A percentile compares a stretch with the other conserved stretches of the same genome.
Evolutionary conservation across 2,797 vertebrate species (phyloP).

Genomic region (Pipistrellus pygmaeus): DNA sequence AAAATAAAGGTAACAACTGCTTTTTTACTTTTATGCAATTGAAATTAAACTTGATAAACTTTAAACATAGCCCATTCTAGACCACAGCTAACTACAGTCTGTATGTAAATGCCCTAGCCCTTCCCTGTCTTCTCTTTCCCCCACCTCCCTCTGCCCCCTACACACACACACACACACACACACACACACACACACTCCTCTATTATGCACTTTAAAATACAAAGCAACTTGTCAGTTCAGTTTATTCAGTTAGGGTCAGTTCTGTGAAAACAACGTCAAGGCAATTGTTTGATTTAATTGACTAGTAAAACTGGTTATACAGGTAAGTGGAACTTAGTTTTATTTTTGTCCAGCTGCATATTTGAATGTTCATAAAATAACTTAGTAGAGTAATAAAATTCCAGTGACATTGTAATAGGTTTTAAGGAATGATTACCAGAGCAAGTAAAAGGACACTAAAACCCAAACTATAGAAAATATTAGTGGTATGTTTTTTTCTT

Average conservation of each 20-base stretch:
- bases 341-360: conserved; percentile 68
- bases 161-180: too few relatives aligned
- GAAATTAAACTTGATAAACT: conserved; percentile 20
- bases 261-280: conserved; percentile 78
- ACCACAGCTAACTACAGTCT: not conserved
- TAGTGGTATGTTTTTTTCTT: conserved; percentile 58
- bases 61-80: not conserved
- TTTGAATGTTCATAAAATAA: conserved; percentile 76
- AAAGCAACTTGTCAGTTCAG: conserved; percentile 76
- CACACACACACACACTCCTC: too few relatives aligned
- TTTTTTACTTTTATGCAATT: not conserved
- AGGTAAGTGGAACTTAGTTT: conserved; percentile 67
- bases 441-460: conserved; percentile 55
- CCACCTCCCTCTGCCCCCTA: too few relatives aligned
- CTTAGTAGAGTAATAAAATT: conserved; percentile 73
- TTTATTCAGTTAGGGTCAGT: conserved; percentile 77
- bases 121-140: not conserved
- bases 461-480: conserved; percentile 58
- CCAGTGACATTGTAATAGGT: conserved; percentile 65
- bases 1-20: not conserved
- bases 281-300: conserved; percentile 81
- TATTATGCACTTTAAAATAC: conserved; percentile 66
- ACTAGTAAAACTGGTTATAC: conserved; percentile 80
- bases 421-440: conserved; percentile 73
- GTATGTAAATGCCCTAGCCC: not conserved